Base-by-base conservation (phyloP, 2,113 vertebrate genomes). In the Suncus etruscus region DNA sequence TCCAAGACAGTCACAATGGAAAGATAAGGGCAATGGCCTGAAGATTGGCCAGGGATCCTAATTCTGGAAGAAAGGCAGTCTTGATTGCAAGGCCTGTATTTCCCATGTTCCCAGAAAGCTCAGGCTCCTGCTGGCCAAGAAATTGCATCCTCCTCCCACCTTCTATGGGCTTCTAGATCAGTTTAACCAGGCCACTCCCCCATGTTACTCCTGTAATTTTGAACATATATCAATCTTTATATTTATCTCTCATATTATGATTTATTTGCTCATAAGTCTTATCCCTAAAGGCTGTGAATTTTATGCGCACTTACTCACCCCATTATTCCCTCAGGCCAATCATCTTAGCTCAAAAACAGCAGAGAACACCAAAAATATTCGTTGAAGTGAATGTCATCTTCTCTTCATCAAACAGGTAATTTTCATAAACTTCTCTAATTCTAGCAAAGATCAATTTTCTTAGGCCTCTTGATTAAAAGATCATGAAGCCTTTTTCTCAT, bases 401-500 rank as follows among this genome's bases (percentile, higher is more conserved):
- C 29, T 91, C 16, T 39, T 31, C 11, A 61, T n/a, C 32, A 73
- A 93, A 87, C 47, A 83, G 65, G 58, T 39, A 81, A 85, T 85
- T 91, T 91, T 51, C 5, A 1, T 86, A 39, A 93, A 14, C 76
- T 83, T 70, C 63, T 65, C 63, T 66, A 76, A 89, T 69, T 75
- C 58, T 90, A 61, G 79, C 31, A 70, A 79, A 86, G 61, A 45
- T 75, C 70, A 48, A 63, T 75, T 87, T 39, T 84, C 69, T 65
- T 85, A 79, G 22, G n/a, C 22, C 32, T 77, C 8, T 0, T 54
- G 22, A 81, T 78, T 76, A n/a, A 80, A 85, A n/a, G 20, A 63
- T 79, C 20, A 32, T 78, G 63, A 77, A 9, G 63, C 24, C 50
- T 88, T 6, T 54, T 54, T 45, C n/a, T 88, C 27, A 86, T 80